phyloP scores from a whole-genome alignment of 2,888 invertebrate genomes.

The Spialia ferax region DNA sequence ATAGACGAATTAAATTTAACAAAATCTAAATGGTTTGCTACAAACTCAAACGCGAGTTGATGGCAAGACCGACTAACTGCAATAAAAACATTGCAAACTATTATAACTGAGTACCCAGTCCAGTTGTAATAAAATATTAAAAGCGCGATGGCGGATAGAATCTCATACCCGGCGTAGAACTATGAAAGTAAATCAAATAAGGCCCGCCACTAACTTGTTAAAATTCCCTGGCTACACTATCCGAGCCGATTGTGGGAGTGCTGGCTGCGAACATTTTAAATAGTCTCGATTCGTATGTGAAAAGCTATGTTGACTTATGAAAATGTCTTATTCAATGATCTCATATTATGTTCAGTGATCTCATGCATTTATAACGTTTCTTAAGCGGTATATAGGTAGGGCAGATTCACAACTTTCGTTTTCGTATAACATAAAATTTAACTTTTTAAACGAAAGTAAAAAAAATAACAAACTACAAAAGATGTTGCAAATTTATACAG shows the following conservation, averaged over 20 bases:
- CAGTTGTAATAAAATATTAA: constrained; percentile 68
- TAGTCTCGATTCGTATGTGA: neutral
- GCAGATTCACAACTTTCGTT: too few relatives aligned
- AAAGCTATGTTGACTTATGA: neutral
- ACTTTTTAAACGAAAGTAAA: too few relatives aligned
- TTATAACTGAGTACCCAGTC: constrained; percentile 63
- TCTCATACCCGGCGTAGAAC: constrained; percentile 47
- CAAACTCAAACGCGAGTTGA: constrained; percentile 52
- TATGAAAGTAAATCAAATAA: constrained; percentile 64
- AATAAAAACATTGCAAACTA: constrained; percentile 65
- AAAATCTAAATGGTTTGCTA: constrained; percentile 43
- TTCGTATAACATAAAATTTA: too few relatives aligned
- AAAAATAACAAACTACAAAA: too few relatives aligned
- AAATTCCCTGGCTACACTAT: constrained; percentile 54
- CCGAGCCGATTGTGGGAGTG: constrained; percentile 45
- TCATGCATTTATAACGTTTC: too few relatives aligned
- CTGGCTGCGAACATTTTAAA: constrained; percentile 15
- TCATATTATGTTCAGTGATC: too few relatives aligned
- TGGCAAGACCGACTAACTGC: constrained; percentile 55
- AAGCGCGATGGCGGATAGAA: constrained; percentile 61
- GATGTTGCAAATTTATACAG: too few relatives aligned
- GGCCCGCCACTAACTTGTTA: constrained; percentile 55
- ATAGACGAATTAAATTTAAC: constrained; percentile 18
- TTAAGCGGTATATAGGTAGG: too few relatives aligned
- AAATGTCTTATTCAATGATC: neutral